Conservation (phyloP, 2,113 vertebrate genomes). For the Laterallus jamaicensis region DNA sequence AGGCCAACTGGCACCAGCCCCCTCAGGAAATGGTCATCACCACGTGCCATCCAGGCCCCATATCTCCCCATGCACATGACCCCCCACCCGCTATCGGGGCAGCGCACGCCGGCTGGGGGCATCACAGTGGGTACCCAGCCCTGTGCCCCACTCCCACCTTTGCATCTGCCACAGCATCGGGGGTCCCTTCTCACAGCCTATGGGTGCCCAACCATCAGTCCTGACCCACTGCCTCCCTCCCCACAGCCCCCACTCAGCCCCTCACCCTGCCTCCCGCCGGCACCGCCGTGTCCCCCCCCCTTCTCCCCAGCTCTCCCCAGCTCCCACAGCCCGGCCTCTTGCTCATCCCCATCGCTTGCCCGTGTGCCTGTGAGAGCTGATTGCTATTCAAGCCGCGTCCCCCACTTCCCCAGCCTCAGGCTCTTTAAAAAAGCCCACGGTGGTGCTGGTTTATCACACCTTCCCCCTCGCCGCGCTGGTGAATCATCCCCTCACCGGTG, state of each 20-base stretch:
- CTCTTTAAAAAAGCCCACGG: not conserved
- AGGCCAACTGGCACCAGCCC: not conserved
- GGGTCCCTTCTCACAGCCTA: not conserved
- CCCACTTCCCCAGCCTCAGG: not conserved
- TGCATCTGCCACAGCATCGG: fast-evolving
- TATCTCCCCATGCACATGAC: not conserved
- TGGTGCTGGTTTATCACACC: not conserved
- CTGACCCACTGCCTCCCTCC: not conserved
- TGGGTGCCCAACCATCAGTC: not conserved
- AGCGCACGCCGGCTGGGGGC: fast-evolving
- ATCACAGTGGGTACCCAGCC: fast-evolving
- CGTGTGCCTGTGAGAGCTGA: not conserved
- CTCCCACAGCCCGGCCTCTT: fast-evolving
- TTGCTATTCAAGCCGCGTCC: not conserved
- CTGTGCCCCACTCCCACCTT: fast-evolving
- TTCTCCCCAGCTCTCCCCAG: fast-evolving
- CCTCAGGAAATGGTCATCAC: not conserved
- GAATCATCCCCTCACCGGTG: not conserved
- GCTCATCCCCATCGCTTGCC: not conserved
- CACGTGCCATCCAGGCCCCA: fast-evolving
- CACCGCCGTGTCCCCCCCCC: fast-evolving
- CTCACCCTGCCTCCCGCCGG: fast-evolving
- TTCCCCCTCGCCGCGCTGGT: not conserved
- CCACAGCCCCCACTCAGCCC: not conserved
- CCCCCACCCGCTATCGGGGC: fast-evolving